Base-by-base conservation (phyloP, 2,888 invertebrate genomes). In the Amorpha juglandis region DNA sequence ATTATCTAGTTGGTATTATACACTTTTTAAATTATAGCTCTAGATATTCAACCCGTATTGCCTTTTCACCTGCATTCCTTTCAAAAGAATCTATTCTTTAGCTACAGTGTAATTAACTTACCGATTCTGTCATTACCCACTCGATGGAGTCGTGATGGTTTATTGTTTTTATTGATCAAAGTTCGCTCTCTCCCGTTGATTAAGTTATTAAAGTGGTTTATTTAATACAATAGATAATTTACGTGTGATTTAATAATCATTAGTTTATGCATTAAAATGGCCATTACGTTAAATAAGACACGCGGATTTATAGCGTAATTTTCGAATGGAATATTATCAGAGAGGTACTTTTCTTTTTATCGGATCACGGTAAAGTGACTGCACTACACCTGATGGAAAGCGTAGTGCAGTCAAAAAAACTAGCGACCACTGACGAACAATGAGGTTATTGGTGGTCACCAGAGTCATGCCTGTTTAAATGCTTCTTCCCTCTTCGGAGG, bases 121-220 rank as follows among this genome's bases (percentile, higher is more conserved):
- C 19, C 12, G 42, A 58, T 58, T 58, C 42, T 58, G 58, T 42
- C 42, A 58, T 58, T 58, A 58, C 42, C 12, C 8, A 21, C 42
- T 58, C 19, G 58, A 58, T 58, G n/a, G 38, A 58, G 42, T 19
- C 58, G 58, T 58, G 58, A 58, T 12, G 38, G 42, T 42, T 12
- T 12, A 58, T 38, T n/a, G n/a, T n/a, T 58, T 58, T 58, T 58
- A 42, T 58, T 58, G 58, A 42, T 58, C 58, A 11, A 58, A 19
- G 55, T 11, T 16, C 1, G 19, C 58, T 58, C 19, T 58, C 58
- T 58, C 42, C 58, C 12, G 16, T 38, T 58, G 58, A 58, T 58
- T 42, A 58, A 58, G 58, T 58, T 19, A 58, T 58, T 58, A 58
- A 38, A 38, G 42, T 58, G 19, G 58, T 42, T 42, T 19, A 11